phyloP scores from a whole-genome alignment of 1,140 invertebrate species.

The Heliconius himera region DNA sequence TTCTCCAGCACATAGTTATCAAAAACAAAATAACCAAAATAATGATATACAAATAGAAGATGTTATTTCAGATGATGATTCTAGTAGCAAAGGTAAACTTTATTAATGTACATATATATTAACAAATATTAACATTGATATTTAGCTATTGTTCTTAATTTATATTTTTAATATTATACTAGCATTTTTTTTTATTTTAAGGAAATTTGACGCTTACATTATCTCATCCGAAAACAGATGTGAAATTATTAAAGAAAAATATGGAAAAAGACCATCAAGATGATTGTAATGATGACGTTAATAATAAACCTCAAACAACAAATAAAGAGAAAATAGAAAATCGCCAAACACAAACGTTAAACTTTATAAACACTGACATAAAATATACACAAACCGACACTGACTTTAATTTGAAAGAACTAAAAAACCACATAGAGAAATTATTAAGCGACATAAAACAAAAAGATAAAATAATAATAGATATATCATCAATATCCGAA shows the following conservation, averaged over 20 bases:
- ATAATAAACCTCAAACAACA: neutral
- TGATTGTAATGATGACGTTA: neutral
- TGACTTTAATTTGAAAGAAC: slow-evolving; percentile 42
- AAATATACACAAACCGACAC: slow-evolving; percentile 59
- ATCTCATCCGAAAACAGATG: slow-evolving; percentile 50
- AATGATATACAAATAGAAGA: slow-evolving; percentile 49
- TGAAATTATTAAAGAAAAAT: slow-evolving; percentile 28
- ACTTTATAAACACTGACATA: slow-evolving; percentile 29
- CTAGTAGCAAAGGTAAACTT: slow-evolving; percentile 49
- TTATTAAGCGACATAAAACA: slow-evolving; percentile 48
- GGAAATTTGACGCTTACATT: slow-evolving; percentile 63
- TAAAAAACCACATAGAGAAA: slow-evolving; percentile 46
- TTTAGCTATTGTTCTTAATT: neutral
- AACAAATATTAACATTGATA: neutral
- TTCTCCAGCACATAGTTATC: slow-evolving; percentile 15
- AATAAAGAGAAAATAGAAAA: slow-evolving; percentile 33
- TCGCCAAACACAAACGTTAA: slow-evolving; percentile 50
- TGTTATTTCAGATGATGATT: slow-evolving; percentile 58
- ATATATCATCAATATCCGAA: neutral
- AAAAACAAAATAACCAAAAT: slow-evolving; percentile 12
- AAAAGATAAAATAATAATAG: slow-evolving; percentile 47
- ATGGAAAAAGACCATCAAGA: slow-evolving; percentile 2
- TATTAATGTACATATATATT: neutral
- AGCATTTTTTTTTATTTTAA: slow-evolving; percentile 39
- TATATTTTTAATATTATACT: too few relatives aligned